Evolutionary conservation across 2,888 invertebrate species (phyloP).

Genomic region (Megaustenia siamemsis): DNA sequence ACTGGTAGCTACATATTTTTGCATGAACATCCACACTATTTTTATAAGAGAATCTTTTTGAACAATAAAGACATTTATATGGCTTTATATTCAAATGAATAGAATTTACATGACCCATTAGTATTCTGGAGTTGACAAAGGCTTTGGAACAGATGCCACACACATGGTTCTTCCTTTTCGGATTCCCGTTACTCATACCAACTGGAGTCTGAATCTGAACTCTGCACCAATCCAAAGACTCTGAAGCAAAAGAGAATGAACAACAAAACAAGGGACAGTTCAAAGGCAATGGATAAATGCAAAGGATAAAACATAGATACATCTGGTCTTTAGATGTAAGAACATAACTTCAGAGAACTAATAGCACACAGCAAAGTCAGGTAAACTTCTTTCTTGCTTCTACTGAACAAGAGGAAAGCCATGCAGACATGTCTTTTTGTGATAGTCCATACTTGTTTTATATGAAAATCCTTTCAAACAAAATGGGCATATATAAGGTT

Average conservation of each 20-base stretch:
- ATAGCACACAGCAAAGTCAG: not conserved
- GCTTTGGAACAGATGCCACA: constrained; percentile 50
- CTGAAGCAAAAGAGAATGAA: constrained; percentile 45
- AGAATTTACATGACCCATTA: constrained; percentile 51
- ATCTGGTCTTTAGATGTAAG: not conserved
- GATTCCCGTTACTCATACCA: constrained; percentile 29
- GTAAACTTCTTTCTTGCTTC: constrained; percentile 13
- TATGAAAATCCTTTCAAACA: constrained; percentile 55
- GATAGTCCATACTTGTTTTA: constrained; percentile 54
- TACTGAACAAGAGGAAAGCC: constrained; percentile 24
- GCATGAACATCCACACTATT: constrained; percentile 43
- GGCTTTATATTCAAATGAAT: constrained; percentile 51
- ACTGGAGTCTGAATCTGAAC: constrained; percentile 18
- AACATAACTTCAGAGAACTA: not conserved
- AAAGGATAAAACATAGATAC: not conserved
- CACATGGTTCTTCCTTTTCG: constrained; percentile 49
- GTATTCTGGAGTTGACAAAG: constrained; percentile 49
- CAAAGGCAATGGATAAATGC: not conserved
- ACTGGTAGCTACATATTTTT: constrained; percentile 41
- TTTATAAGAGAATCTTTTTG: constrained; percentile 47
- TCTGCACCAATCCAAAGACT: constrained; percentile 41
- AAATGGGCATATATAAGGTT: constrained; percentile 52
- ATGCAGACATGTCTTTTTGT: constrained; percentile 39
- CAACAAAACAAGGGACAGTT: constrained; percentile 27
- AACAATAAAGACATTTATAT: constrained; percentile 46